Evolutionary conservation across 2,797 vertebrate species (phyloP), one percentile per base, ranked within the genome.

Genomic region (Coilia nasus): DNA sequence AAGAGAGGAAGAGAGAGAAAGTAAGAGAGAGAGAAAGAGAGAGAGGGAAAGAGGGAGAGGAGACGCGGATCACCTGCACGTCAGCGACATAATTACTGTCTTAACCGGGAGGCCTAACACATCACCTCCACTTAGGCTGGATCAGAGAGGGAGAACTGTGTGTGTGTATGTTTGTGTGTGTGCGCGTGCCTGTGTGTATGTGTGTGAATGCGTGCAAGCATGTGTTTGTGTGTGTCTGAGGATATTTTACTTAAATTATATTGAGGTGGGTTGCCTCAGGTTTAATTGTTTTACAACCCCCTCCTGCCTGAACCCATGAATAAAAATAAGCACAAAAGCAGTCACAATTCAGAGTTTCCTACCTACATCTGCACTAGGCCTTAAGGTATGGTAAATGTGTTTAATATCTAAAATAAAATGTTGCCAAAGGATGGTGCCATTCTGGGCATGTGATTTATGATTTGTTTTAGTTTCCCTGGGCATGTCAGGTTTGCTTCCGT

Each of bases 1-100:
- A 7, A 54, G 50, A 54, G 47, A 83, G 19, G 31, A 87, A 88
- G 85, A 78, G 41, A 50, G 14, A 44, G 71, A 78, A 31, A 17
- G 2, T 3, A 17, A 21, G 64, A 60, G 54, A 0, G 15, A 9
- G 46, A 17, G 14, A 6, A 11, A 12, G 64, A 5, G 67, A 35
- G 82, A 19, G 59, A 14, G 23, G 2, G 31, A 41, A 5, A 41
- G 35, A 41, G 35, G 35, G 35, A 41, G 35, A 41, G 47, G 78
- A 41, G 35, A 41, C 35, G 17, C 71, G 35, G 96, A 95, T 96
- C 95, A 94, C 95, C 95, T 95, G 95, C 94, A 95, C 95, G 95
- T 94, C 93, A 83, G 91, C 94, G 95, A 96, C 95, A 95, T 96
- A 97, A 97, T 97, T 96, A 95, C 95, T 94, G 88, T 94, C 94